Evolutionary conservation across 2,888 invertebrate genomes (phyloP).

Genomic region (Caenorhabditis drosophilae): DNA sequence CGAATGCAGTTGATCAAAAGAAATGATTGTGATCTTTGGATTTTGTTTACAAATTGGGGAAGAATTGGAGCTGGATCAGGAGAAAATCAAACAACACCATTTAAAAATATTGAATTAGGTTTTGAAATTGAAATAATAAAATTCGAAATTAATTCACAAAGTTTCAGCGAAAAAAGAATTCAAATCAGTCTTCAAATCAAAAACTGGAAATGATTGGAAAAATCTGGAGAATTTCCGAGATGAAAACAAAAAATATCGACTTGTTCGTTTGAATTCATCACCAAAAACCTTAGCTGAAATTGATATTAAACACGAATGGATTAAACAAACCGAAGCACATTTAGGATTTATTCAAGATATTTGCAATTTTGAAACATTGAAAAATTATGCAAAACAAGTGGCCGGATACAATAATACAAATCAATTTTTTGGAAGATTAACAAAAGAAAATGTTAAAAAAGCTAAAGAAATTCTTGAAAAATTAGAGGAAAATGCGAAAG

Average conservation of each 20-base stretch:
- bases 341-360: constrained; percentile 68
- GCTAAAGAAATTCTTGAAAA: constrained; percentile 32
- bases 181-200: constrained; percentile 72
- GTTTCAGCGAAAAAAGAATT: constrained; percentile 73
- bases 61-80: constrained; percentile 71
- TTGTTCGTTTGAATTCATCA: constrained; percentile 46
- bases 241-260: constrained; percentile 72
- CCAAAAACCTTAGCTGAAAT: constrained; percentile 31
- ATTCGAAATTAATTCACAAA: no score
- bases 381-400: constrained; percentile 35
- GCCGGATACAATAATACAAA: not conserved
- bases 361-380: constrained; percentile 64
- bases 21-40: constrained; percentile 71
- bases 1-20: constrained; percentile 73
- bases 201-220: constrained; percentile 71
- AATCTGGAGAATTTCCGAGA: constrained; percentile 49
- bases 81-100: constrained; percentile 51
- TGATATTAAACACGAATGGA: constrained; percentile 20
- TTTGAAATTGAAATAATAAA: no score
- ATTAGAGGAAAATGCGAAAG: constrained; percentile 23
- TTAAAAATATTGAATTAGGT: constrained; percentile 30
- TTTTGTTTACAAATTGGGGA: constrained; percentile 74
- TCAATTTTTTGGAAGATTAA: constrained; percentile 49
- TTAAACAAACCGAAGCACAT: constrained; percentile 34
- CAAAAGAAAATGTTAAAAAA: constrained; percentile 36